A percentile compares a stretch with the other conserved stretches of the same genome.
These are phyloP conservation scores for Lucifuga dentata DNA, from an alignment of 2,113 vertebrate species.

Conservation along the genomic window DNA sequence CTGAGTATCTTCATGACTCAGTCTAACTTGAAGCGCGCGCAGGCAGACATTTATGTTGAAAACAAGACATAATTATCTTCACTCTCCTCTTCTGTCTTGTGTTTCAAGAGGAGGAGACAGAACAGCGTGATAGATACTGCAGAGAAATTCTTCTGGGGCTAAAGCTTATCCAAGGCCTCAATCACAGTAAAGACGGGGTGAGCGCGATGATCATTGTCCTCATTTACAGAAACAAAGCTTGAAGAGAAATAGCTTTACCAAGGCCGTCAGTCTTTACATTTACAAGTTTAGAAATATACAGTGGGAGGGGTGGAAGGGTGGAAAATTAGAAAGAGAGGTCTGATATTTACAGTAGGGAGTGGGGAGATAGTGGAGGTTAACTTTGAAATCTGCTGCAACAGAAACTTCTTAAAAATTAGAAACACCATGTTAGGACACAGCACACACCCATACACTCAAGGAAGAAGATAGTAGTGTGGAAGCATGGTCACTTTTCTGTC, in stretches of 20 bases:
- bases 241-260: slow-evolving; percentile 50
- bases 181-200: slow-evolving; percentile 57
- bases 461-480: slow-evolving; percentile 31
- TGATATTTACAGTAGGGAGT: slow-evolving; percentile 76
- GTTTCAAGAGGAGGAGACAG: slow-evolving; percentile 56
- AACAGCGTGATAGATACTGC: slow-evolving; percentile 43
- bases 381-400: slow-evolving; percentile 49
- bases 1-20: slow-evolving; percentile 42
- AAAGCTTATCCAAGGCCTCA: slow-evolving; percentile 67
- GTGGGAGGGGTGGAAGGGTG: slow-evolving; percentile 37
- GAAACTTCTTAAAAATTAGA: slow-evolving; percentile 49
- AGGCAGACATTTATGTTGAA: slow-evolving; percentile 47
- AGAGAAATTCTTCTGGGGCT: slow-evolving; percentile 53
- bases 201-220: slow-evolving; percentile 39
- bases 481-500: slow-evolving; percentile 4
- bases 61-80: slow-evolving; percentile 54
- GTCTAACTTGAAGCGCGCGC: slow-evolving; percentile 39
- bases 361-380: slow-evolving; percentile 22
- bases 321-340: slow-evolving; percentile 60
- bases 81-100: slow-evolving; percentile 57
- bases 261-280: slow-evolving; percentile 69
- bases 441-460: slow-evolving; percentile 14
- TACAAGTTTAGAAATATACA: slow-evolving; percentile 75
- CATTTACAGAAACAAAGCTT: slow-evolving; percentile 58
- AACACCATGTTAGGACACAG: slow-evolving; percentile 31